Conservation (phyloP, 2,113 vertebrate genomes). For the Odocoileus hemionus region DNA sequence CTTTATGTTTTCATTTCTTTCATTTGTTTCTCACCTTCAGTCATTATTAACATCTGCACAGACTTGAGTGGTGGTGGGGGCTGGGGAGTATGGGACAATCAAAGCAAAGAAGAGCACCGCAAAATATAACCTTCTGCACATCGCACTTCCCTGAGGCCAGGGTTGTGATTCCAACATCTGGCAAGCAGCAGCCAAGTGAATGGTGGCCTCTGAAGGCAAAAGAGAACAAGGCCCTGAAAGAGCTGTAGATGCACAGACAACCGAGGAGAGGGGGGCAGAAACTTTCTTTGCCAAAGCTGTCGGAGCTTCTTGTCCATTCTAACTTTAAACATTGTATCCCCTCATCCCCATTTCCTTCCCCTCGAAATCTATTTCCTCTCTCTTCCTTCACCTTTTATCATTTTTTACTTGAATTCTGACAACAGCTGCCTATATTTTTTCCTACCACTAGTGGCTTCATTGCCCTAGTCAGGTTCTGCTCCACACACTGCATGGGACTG, state of each 20-base stretch:
- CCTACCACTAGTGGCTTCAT: neutral
- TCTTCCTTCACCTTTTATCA: neutral
- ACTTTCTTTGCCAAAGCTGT: neutral
- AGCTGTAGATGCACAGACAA: neutral
- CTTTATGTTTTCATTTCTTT: neutral
- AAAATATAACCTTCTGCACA: neutral
- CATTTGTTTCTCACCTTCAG: neutral
- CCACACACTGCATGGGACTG: rapidly evolving
- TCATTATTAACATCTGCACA: neutral
- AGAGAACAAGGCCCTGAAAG: neutral
- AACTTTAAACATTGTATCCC: neutral
- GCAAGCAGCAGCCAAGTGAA: neutral
- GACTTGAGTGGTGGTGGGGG: neutral
- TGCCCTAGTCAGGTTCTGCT: neutral
- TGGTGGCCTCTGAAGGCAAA: neutral
- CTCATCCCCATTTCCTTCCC: neutral
- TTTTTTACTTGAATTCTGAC: neutral
- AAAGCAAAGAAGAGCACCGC: neutral
- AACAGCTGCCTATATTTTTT: neutral
- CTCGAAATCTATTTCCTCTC: neutral
- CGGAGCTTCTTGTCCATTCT: neutral
- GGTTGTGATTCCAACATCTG: neutral
- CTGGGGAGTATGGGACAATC: neutral
- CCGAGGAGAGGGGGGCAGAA: neutral
- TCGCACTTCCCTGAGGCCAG: neutral